Base-by-base conservation (phyloP, 2,113 vertebrate species). In the Oenanthe melanoleuca region DNA sequence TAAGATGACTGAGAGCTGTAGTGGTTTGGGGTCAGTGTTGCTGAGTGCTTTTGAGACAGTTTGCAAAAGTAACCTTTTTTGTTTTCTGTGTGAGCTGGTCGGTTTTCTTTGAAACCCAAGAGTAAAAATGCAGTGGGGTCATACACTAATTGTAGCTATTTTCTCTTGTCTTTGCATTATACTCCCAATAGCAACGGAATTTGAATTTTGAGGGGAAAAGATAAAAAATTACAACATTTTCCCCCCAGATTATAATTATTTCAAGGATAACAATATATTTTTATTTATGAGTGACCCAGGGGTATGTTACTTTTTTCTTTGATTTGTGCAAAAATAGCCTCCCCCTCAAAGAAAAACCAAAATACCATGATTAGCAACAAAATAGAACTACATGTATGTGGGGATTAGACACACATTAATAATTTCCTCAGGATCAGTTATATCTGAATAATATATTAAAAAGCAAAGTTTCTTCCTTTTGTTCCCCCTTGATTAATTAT, bases 11-110 rank as follows among this genome's bases (percentile, higher is more conserved):
- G 60, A 38, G 63, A 94, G 55, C 55, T 66, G 31, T 44, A 71
- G 79, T 45, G 24, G 15, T 86, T 90, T 38, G 26, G n/a, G 52
- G 52, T 44, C 55, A 66, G 86, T 95, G 63, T 37, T 71, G 38
- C 17, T 73, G 63, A 91, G 49, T 86, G 67, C 34, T 94, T 96
- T 89, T 83, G 94, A 95, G 88, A 77, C 9, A 50, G 31, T 85
- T 92, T 80, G 38, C 37, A 83, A 65, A 85, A 92, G 69, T 74
- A 83, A 88, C 60, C 67, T 93, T 53, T 84, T 88, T 87, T 92
- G 66, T 94, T 94, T 93, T 75, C 37, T 65, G 7, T 83, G 44
- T 65, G 69, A 88, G 72, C 49, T 86, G 52, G 16, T 63, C 81
- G 71, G n/a, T 69, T 85, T 49, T 14, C 83, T 94, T 91, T 95